These are phyloP conservation scores for Maniola jurtina DNA, from an alignment of 1,140 invertebrate species.

Conservation along the genomic window DNA sequence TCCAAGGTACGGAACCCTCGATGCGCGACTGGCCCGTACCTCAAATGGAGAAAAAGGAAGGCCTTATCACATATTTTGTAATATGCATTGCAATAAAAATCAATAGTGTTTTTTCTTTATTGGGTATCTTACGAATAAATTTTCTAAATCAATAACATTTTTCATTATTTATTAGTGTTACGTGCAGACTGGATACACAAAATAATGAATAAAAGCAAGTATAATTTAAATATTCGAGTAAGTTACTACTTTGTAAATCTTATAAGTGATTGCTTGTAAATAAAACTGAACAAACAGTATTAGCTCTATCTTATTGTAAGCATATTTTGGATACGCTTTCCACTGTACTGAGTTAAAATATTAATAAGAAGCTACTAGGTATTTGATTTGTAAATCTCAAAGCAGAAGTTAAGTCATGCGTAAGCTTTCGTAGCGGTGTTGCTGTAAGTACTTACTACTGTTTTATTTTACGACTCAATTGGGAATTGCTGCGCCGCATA, in stretches of 20 bases:
- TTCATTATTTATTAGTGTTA: neutral
- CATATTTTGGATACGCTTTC: neutral
- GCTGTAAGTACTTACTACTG: slow-evolving; percentile 8
- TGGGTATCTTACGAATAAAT: neutral
- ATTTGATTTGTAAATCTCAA: neutral
- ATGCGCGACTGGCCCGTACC: no score
- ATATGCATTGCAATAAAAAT: no score
- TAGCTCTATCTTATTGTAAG: neutral
- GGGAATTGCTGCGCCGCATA: slow-evolving; percentile 20
- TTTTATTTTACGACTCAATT: slow-evolving; percentile 14
- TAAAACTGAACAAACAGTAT: neutral
- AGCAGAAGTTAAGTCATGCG: slow-evolving; percentile 10
- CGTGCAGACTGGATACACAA: neutral
- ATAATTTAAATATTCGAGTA: no score
- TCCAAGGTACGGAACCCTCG: no score
- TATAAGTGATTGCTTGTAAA: neutral
- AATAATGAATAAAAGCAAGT: neutral
- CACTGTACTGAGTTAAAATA: neutral
- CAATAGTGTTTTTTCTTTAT: no score
- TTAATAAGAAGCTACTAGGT: neutral
- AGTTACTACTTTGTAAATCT: neutral
- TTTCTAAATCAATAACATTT: neutral
- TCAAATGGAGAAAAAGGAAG: no score
- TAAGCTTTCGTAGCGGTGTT: slow-evolving; percentile 15
- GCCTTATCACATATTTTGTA: no score